Conservation (phyloP, 2,888 invertebrate species). For the Nomada ferruginata region DNA sequence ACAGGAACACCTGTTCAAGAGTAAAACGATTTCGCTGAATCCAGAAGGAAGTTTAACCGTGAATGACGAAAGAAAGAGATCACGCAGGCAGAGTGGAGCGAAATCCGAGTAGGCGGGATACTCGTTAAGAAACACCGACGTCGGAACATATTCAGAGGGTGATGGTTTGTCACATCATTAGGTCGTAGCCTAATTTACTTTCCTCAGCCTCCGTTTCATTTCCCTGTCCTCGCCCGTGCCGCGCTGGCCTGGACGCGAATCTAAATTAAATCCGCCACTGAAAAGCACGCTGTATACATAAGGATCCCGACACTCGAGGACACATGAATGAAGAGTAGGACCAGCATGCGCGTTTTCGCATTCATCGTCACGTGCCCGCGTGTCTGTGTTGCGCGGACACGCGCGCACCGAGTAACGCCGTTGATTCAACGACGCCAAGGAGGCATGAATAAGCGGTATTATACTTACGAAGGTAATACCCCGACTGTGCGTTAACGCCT, state of each 20-base stretch:
- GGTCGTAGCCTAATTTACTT: constrained; percentile 52
- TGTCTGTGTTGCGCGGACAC: not conserved
- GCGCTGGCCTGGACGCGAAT: constrained; percentile 29
- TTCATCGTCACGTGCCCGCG: constrained; percentile 11
- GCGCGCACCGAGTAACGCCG: constrained; percentile 5
- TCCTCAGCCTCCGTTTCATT: constrained; percentile 42
- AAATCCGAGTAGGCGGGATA: not conserved
- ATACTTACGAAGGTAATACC: constrained; percentile 62
- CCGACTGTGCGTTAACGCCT: constrained; percentile 49
- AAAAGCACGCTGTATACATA: constrained; percentile 53
- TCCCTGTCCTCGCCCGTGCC: constrained; percentile 24
- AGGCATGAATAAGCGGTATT: constrained; percentile 67
- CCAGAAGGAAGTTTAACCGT: too few species aligned
- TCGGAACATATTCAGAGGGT: constrained; percentile 30
- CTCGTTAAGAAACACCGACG: constrained; percentile 2
- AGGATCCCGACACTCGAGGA: constrained; percentile 48
- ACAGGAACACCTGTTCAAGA: not conserved
- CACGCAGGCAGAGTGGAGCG: not conserved
- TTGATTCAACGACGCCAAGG: constrained; percentile 52
- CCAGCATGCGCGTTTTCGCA: constrained; percentile 26
- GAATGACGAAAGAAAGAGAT: not conserved
- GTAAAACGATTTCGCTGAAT: not conserved
- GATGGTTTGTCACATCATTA: constrained; percentile 50
- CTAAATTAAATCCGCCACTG: constrained; percentile 60
- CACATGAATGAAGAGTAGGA: constrained; percentile 57